These are phyloP conservation scores for Accipiter virgatus DNA, from an alignment of 2,113 vertebrate genomes.

Conservation along the genomic window DNA sequence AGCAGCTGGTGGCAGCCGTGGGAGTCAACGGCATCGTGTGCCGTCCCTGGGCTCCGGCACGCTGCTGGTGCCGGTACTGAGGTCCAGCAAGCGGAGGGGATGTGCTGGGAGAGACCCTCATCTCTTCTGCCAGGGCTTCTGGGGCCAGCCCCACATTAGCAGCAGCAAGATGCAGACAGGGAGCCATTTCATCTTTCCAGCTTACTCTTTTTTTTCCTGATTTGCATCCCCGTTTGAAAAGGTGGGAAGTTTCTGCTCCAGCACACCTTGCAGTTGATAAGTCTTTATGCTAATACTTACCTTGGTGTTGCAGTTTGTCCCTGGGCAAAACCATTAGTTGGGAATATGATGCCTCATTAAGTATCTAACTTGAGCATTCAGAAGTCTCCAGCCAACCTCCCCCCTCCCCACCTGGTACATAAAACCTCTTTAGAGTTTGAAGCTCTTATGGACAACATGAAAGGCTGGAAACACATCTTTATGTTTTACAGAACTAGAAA, in stretches of 20 bases:
- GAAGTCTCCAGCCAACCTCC: background rate
- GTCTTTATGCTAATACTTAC: background rate
- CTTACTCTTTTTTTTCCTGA: background rate
- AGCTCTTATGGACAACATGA: fast-evolving
- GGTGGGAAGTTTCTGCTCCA: background rate
- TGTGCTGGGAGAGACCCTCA: background rate
- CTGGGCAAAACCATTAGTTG: background rate
- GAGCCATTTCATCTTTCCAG: background rate
- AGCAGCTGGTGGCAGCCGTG: background rate
- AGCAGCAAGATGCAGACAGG: background rate
- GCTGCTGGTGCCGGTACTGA: background rate
- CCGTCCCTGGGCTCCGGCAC: fast-evolving
- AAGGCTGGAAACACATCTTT: background rate
- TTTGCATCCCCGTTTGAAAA: background rate
- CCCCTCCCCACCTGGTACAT: background rate
- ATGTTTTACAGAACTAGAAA: background rate
- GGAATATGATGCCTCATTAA: background rate
- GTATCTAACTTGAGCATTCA: background rate
- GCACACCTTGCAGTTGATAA: background rate
- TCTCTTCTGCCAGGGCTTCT: background rate
- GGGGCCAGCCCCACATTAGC: background rate
- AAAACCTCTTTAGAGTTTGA: background rate
- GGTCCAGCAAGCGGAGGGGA: background rate
- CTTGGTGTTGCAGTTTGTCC: background rate
- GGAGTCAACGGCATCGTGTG: background rate